These are phyloP conservation scores for Pangasius macronema DNA, from an alignment of 2,797 vertebrate genomes.

Conservation along the genomic window DNA sequence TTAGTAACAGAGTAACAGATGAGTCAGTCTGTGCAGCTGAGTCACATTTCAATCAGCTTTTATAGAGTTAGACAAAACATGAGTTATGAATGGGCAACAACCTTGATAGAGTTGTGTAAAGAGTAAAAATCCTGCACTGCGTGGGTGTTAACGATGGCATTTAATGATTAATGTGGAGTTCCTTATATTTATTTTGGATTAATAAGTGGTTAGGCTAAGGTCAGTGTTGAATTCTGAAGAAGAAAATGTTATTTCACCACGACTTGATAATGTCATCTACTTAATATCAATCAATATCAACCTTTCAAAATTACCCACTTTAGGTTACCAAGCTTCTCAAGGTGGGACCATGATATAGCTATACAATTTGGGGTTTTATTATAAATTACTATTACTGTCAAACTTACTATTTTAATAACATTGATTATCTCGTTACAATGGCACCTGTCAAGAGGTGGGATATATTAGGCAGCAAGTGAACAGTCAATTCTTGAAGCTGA, in stretches of 20 bases:
- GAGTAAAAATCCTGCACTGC: background rate
- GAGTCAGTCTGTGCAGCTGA: background rate
- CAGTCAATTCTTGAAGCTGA: too few relatives aligned
- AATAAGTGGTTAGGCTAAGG: background rate
- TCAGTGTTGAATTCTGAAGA: background rate
- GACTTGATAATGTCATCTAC: background rate
- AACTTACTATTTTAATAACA: too few relatives aligned
- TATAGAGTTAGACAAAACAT: background rate
- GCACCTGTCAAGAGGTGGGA: too few relatives aligned
- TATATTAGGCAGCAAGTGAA: too few relatives aligned
- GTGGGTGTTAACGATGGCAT: background rate
- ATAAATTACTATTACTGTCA: background rate
- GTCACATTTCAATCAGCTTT: background rate
- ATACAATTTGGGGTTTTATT: background rate
- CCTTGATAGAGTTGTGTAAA: background rate
- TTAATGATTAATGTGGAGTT: background rate
- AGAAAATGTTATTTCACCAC: background rate
- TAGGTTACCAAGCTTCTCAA: background rate
- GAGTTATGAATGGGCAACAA: background rate
- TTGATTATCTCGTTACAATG: too few relatives aligned
- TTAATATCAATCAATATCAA: background rate
- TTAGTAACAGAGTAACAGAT: background rate
- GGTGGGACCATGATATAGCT: background rate
- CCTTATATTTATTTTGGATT: background rate
- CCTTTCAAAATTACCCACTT: background rate